These are phyloP conservation scores for Hyppa rectilinea DNA, from an alignment of 2,888 invertebrate species.

Conservation along the genomic window DNA sequence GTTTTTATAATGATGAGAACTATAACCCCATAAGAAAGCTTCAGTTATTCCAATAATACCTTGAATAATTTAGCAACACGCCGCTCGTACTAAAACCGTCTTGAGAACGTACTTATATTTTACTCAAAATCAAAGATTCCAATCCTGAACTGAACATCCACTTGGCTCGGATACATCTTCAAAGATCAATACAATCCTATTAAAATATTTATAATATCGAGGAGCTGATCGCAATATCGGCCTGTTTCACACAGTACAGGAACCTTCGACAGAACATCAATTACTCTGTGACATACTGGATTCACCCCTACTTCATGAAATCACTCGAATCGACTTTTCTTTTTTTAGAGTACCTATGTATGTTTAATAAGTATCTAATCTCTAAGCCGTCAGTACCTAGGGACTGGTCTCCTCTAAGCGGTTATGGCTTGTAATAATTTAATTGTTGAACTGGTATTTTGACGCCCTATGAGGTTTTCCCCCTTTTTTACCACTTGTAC, in stretches of 20 bases:
- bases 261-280: conserved; percentile 70
- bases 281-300: conserved; percentile 70
- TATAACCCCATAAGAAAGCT: neutral
- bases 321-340: neutral
- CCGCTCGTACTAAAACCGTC: neutral
- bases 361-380: no score
- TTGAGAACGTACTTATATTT: neutral
- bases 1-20: neutral
- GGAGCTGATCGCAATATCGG: conserved; percentile 52
- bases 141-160: neutral
- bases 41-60: neutral
- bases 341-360: neutral
- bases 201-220: conserved; percentile 53
- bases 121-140: neutral
- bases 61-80: neutral
- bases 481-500: no score
- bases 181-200: conserved; percentile 28
- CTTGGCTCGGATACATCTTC: conserved; percentile 1
- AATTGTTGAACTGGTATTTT: no score
- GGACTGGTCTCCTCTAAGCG: no score
- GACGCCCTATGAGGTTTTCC: no score
- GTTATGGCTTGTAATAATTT: no score
- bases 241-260: conserved; percentile 40
- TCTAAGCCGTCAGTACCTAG: no score
- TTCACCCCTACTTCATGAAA: conserved; percentile 52